phyloP scores from a whole-genome alignment of 2,113 vertebrate genomes.

The Indri indri region DNA sequence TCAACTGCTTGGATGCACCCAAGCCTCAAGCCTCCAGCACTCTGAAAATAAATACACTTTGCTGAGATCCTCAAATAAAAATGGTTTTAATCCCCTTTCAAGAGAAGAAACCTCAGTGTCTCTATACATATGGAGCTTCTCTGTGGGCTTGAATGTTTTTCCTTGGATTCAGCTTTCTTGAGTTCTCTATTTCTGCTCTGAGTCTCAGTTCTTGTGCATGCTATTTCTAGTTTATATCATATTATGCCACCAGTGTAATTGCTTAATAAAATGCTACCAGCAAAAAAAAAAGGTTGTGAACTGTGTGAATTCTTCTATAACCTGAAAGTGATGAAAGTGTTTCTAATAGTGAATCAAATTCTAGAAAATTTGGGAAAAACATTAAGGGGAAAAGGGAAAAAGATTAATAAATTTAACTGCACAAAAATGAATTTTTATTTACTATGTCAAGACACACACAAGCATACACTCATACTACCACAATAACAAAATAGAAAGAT shows the following conservation, averaged over 20 bases:
- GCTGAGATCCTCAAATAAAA: not conserved
- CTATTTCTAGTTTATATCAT: not conserved
- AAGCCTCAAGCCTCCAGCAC: not conserved
- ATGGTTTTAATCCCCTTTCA: not conserved
- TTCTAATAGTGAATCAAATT: not conserved
- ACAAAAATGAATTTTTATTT: conserved; percentile 9
- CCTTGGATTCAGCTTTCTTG: not conserved
- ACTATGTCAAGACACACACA: not conserved
- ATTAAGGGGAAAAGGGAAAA: not conserved
- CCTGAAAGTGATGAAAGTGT: not conserved
- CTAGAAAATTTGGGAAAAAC: not conserved
- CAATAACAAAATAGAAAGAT: not conserved
- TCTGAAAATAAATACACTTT: not conserved
- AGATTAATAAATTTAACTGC: not conserved
- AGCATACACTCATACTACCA: not conserved
- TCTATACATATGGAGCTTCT: not conserved
- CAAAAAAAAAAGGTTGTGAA: not conserved
- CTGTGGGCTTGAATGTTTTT: not conserved
- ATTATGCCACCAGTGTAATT: not conserved
- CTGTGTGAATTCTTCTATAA: not conserved
- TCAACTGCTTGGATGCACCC: not conserved
- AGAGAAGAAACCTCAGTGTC: not conserved
- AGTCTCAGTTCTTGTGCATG: not conserved
- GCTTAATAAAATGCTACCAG: not conserved
- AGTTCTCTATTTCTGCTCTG: not conserved